Percentiles rank a stretch among this genome's conserved stretches.
phyloP scores from a whole-genome alignment of 2,888 invertebrate genomes.

The Leptinotarsa haldemani region DNA sequence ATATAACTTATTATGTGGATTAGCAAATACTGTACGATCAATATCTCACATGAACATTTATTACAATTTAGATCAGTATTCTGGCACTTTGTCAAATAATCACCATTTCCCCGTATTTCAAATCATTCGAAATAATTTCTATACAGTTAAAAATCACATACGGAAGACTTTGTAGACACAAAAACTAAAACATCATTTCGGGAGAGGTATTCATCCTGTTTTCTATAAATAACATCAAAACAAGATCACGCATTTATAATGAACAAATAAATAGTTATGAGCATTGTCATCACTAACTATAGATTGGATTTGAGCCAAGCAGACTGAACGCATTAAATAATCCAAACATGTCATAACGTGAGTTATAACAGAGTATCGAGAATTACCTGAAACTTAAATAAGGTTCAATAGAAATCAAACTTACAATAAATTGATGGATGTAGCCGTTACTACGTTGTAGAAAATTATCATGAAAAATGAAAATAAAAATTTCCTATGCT shows the following conservation, averaged over 20 bases:
- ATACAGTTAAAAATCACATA: neutral
- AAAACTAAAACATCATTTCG: neutral
- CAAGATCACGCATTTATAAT: conserved; percentile 10
- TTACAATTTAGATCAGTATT: neutral
- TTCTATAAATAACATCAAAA: conserved; percentile 19
- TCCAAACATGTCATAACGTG: conserved; percentile 8
- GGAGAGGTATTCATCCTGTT: neutral
- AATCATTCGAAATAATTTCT: neutral
- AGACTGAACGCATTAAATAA: conserved; percentile 12
- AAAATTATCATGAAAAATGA: too few species aligned
- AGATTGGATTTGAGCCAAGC: conserved; percentile 42
- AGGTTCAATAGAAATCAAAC: too few species aligned
- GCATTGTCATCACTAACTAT: conserved; percentile 44
- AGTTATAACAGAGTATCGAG: neutral
- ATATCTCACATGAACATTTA: too few species aligned
- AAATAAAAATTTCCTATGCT: too few species aligned
- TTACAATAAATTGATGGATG: too few species aligned
- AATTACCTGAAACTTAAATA: too few species aligned
- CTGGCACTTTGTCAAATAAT: neutral
- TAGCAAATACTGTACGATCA: neutral
- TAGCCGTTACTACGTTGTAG: too few species aligned
- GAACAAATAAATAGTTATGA: conserved; percentile 33
- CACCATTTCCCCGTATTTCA: neutral
- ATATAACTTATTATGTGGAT: too few species aligned
- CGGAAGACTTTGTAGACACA: neutral